Evolutionary conservation across 2,888 invertebrate species (phyloP).

Genomic region (Priapulus caudatus): DNA sequence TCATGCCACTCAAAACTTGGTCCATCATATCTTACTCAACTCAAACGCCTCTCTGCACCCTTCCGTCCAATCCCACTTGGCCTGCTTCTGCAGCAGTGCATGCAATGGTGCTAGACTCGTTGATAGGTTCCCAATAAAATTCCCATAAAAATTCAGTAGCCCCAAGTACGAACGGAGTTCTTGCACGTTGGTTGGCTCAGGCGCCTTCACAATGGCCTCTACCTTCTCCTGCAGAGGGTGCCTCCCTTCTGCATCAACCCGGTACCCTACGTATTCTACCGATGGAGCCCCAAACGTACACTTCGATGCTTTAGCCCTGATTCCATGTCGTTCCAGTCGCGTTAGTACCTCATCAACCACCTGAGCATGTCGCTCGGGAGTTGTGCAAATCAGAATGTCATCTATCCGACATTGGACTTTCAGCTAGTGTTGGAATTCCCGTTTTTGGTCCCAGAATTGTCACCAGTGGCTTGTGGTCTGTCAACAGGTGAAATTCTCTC

Average conservation of each 20-base stretch:
- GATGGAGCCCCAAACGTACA: slow-evolving; percentile 20
- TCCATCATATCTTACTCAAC: too few relatives aligned
- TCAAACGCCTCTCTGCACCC: slow-evolving; percentile 19
- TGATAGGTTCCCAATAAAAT: slow-evolving; percentile 25
- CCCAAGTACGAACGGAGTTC: slow-evolving; percentile 27
- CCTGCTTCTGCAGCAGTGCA: slow-evolving; percentile 19
- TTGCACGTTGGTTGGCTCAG: slow-evolving; percentile 23
- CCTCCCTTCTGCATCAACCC: slow-evolving; percentile 21
- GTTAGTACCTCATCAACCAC: slow-evolving; percentile 19
- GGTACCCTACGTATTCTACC: slow-evolving; percentile 24
- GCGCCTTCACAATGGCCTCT: slow-evolving; percentile 23
- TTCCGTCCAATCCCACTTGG: slow-evolving; percentile 18
- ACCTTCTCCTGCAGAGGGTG: slow-evolving; percentile 21
- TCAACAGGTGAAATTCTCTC: too few relatives aligned
- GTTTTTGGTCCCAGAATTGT: too few relatives aligned
- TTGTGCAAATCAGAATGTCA: too few relatives aligned
- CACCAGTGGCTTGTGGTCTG: too few relatives aligned
- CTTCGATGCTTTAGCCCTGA: slow-evolving; percentile 21
- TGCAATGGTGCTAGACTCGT: slow-evolving; percentile 24
- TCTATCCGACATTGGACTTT: too few relatives aligned
- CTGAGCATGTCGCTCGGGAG: too few relatives aligned
- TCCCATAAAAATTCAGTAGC: slow-evolving; percentile 25
- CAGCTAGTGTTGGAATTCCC: too few relatives aligned
- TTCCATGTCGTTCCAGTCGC: slow-evolving; percentile 17
- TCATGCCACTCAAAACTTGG: too few relatives aligned